Conservation (phyloP, 2,797 vertebrate genomes). For the Pyrocephalus nanus region DNA sequence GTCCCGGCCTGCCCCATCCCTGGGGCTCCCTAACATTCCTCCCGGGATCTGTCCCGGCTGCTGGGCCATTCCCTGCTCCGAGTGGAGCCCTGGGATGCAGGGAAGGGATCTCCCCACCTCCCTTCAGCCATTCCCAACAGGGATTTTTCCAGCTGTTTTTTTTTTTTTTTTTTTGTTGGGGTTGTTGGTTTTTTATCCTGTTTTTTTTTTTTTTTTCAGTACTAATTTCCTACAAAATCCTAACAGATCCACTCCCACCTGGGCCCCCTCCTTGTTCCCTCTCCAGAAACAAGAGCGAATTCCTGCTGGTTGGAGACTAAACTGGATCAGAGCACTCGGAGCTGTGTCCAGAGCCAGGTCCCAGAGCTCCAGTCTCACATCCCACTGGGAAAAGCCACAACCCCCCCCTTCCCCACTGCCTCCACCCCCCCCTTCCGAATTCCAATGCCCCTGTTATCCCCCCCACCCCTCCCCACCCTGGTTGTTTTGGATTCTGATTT, state of each 20-base stretch:
- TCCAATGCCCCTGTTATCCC: not conserved
- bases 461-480: not conserved
- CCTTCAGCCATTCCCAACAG: not conserved
- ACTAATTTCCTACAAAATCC: not conserved
- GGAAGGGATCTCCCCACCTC: not conserved
- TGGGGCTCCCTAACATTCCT: not conserved
- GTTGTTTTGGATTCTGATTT: not conserved
- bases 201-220: not conserved
- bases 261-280: not conserved
- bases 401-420: not conserved
- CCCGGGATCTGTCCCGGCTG: rapidly evolving
- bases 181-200: no score
- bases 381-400: not conserved
- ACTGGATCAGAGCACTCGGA: not conserved
- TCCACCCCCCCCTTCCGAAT: not conserved
- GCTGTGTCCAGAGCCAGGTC: not conserved
- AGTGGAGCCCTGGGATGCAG: rapidly evolving
- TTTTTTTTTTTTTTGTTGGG: not conserved
- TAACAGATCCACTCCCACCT: not conserved
- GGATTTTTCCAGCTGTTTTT: not conserved
- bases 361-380: not conserved
- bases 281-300: not conserved
- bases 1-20: not conserved
- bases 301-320: not conserved
- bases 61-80: not conserved